Evolutionary conservation across 2,113 vertebrate species (phyloP).

Genomic region (Monopterus albus): DNA sequence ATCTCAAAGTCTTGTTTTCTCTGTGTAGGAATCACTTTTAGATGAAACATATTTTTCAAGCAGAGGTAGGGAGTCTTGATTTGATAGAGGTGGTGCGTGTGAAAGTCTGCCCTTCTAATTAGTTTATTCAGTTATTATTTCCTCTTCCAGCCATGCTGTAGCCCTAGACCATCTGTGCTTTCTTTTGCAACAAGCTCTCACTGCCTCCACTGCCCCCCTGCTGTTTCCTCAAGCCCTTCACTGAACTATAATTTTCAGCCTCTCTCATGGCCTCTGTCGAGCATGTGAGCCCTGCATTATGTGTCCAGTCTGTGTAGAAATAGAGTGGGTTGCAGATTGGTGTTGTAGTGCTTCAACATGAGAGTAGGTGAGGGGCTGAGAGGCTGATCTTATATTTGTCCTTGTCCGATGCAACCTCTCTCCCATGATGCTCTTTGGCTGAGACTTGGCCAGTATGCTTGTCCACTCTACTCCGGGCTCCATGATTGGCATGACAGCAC

Average conservation of each 20-base stretch:
- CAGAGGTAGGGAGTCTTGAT: conserved; percentile 16
- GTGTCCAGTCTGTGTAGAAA: conserved; percentile 18
- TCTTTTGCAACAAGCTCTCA: conserved; percentile 49
- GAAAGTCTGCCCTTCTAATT: conserved; percentile 65
- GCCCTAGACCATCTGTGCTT: conserved; percentile 60
- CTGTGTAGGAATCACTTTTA: conserved; percentile 8
- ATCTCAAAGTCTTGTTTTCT: conserved; percentile 11
- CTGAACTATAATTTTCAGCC: conserved; percentile 40
- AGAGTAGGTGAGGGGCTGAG: conserved; percentile 10
- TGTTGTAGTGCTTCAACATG: conserved; percentile 11
- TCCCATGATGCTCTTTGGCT: conserved; percentile 38
- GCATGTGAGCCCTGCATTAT: conserved; percentile 3
- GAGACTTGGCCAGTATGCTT: conserved; percentile 41
- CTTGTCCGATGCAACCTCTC: conserved; percentile 37
- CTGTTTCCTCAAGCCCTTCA: conserved; percentile 33
- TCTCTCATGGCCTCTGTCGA: conserved; percentile 24
- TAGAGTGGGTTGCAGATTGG: conserved; percentile 27
- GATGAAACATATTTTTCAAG: conserved; percentile 25
- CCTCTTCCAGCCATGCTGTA: conserved; percentile 47
- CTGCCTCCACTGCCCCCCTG: conserved; percentile 4
- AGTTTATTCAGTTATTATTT: conserved; percentile 65
- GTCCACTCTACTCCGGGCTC: conserved; percentile 24
- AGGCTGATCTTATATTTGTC: conserved; percentile 48
- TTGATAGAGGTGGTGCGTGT: conserved; percentile 53
- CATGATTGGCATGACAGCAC: conserved; percentile 29